phyloP scores from a whole-genome alignment of 2,113 vertebrate species.

The Peromyscus californicus region DNA sequence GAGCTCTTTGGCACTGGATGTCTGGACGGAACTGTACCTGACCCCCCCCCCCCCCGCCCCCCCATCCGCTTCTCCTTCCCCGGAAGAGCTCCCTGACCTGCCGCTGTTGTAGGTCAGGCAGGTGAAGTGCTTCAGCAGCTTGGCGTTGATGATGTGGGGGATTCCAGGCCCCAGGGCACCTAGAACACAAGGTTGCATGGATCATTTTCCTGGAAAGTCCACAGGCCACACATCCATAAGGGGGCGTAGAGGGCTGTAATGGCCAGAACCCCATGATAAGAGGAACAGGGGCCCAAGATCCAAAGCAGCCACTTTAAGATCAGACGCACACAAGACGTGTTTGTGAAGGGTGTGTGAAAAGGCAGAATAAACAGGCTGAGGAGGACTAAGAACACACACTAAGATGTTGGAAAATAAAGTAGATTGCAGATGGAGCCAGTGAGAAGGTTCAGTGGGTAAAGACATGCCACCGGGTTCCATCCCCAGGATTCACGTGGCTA shows the following conservation, averaged over 20 bases:
- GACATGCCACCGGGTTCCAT: neutral
- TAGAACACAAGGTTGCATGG: conserved; percentile 78
- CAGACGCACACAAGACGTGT: rapidly evolving
- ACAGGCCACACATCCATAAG: neutral
- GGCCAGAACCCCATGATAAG: neutral
- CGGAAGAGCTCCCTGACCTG: conserved; percentile 83
- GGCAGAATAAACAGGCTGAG: neutral
- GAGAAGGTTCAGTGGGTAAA: neutral
- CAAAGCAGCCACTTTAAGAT: neutral
- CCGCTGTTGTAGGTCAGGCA: conserved; percentile 87
- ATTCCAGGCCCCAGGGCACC: conserved; percentile 86
- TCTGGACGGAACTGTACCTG: neutral
- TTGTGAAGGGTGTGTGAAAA: neutral
- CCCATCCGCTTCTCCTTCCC: neutral
- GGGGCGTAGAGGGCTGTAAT: neutral
- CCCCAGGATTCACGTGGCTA: neutral
- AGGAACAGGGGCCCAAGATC: neutral
- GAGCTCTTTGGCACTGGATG: neutral
- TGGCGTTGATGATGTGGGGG: conserved; percentile 86
- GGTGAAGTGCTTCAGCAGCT: conserved; percentile 89
- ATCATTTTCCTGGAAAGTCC: neutral
- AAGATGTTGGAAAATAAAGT: neutral
- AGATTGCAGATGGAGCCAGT: too few relatives aligned
- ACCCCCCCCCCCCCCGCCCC: neutral
- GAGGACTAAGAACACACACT: neutral